A percentile compares a stretch with the other conserved stretches of the same genome.
Conservation (phyloP, 2,888 invertebrate genomes). For the Clanis bilineata region DNA sequence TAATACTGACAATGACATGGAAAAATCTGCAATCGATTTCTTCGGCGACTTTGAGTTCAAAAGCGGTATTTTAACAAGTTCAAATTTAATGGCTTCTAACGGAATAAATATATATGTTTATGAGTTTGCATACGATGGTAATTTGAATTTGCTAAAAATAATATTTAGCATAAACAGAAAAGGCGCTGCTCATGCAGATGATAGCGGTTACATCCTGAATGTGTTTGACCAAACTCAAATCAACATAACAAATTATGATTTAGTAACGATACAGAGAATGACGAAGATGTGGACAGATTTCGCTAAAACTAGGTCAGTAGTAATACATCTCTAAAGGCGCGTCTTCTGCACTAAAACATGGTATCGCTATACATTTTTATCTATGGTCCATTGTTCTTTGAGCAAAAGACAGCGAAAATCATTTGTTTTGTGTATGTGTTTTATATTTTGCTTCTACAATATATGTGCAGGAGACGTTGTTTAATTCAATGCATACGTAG, state of each 20-base stretch:
- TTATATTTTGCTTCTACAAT: no score
- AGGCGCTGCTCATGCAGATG: slow-evolving; percentile 53
- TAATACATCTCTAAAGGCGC: neutral
- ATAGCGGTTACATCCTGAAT: slow-evolving; percentile 35
- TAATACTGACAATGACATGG: slow-evolving; percentile 25
- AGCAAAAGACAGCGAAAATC: no score
- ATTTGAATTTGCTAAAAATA: slow-evolving; percentile 38
- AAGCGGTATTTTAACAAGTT: slow-evolving; percentile 44
- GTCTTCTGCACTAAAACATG: no score
- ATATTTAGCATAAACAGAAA: slow-evolving; percentile 33
- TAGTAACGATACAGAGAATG: slow-evolving; percentile 36
- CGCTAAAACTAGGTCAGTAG: slow-evolving; percentile 53
- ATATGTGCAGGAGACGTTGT: no score
- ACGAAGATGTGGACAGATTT: slow-evolving; percentile 57
- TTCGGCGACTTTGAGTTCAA: slow-evolving; percentile 50
- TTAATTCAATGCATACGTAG: no score
- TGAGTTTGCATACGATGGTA: slow-evolving; percentile 50
- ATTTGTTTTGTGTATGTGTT: no score
- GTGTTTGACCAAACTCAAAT: neutral
- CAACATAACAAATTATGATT: slow-evolving; percentile 26
- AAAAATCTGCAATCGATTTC: slow-evolving; percentile 45
- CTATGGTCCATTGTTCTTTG: no score
- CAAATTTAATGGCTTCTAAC: slow-evolving; percentile 32
- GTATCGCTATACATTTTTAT: no score
- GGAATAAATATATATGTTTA: slow-evolving; percentile 44